phyloP scores from a whole-genome alignment of 2,888 invertebrate species.

The Melanargia galathea region DNA sequence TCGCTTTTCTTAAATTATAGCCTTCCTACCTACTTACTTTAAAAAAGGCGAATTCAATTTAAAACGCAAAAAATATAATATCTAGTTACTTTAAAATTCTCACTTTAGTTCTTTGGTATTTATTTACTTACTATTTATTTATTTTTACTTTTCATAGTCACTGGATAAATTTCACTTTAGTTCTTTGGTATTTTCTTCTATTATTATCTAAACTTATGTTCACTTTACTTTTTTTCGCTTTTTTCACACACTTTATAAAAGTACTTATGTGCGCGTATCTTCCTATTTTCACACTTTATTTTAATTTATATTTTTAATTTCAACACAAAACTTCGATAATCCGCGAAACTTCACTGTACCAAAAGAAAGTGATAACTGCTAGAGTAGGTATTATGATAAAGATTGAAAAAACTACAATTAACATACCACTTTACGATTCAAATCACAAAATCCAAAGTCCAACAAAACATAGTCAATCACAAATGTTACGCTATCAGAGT shows the following conservation, averaged over 20 bases:
- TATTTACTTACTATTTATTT: too few species aligned
- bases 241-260: neutral
- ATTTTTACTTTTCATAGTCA: too few species aligned
- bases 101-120: too few species aligned
- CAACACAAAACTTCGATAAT: neutral
- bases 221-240: neutral
- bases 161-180: too few species aligned
- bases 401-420: neutral
- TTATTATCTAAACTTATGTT: too few species aligned
- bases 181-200: too few species aligned
- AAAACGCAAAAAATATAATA: too few species aligned
- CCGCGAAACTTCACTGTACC: neutral
- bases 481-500: slow-evolving; percentile 43
- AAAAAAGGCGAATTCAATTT: too few species aligned
- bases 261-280: neutral
- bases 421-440: slow-evolving; percentile 11
- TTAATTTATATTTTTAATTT: neutral
- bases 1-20: too few species aligned
- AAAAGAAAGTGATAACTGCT: slow-evolving; percentile 19
- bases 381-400: neutral
- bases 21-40: too few species aligned
- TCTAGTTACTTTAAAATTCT: too few species aligned
- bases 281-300: too few species aligned
- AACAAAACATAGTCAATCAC: slow-evolving; percentile 14
- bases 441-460: slow-evolving; percentile 21